Percentiles rank a stretch among this genome's conserved stretches.
phyloP scores from a whole-genome alignment of 2,113 vertebrate genomes.

The Xiphophorus hellerii region DNA sequence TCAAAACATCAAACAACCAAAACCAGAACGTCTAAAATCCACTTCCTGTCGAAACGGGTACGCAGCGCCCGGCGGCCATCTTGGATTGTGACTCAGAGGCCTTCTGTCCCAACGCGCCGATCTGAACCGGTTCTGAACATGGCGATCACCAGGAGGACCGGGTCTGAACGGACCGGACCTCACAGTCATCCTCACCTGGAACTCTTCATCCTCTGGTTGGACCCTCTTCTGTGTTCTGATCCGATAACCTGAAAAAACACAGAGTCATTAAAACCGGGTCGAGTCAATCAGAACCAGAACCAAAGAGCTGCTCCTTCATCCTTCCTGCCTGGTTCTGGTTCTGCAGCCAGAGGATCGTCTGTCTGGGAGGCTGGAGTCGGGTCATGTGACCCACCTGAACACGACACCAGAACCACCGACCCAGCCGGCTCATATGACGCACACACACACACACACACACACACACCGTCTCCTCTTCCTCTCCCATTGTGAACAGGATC shows the following conservation, averaged over 20 bases:
- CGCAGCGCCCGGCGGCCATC: too few relatives aligned
- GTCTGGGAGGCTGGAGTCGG: neutral
- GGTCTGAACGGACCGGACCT: too few relatives aligned
- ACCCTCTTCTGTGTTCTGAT: constrained; percentile 11
- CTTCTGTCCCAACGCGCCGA: too few relatives aligned
- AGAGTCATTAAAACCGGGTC: neutral
- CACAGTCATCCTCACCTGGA: constrained; percentile 28
- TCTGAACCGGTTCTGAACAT: too few relatives aligned
- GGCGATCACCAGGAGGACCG: too few relatives aligned
- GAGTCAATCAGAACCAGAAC: too few relatives aligned
- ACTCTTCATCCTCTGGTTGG: constrained; percentile 20
- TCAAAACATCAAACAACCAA: too few relatives aligned
- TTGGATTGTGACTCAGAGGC: too few relatives aligned
- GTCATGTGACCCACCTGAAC: neutral
- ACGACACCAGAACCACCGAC: neutral
- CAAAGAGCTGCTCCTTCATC: too few relatives aligned
- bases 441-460: neutral
- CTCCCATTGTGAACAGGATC: neutral
- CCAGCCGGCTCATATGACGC: neutral
- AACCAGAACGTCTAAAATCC: too few relatives aligned
- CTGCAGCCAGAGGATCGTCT: neutral
- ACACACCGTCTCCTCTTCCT: neutral
- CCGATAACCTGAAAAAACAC: constrained; percentile 37
- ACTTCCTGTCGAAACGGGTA: too few relatives aligned
- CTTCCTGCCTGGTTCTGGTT: too few relatives aligned